Evolutionary conservation across 2,888 invertebrate genomes (phyloP), one percentile per base, ranked within the genome.

Genomic region (Melinaea menophilus): DNA sequence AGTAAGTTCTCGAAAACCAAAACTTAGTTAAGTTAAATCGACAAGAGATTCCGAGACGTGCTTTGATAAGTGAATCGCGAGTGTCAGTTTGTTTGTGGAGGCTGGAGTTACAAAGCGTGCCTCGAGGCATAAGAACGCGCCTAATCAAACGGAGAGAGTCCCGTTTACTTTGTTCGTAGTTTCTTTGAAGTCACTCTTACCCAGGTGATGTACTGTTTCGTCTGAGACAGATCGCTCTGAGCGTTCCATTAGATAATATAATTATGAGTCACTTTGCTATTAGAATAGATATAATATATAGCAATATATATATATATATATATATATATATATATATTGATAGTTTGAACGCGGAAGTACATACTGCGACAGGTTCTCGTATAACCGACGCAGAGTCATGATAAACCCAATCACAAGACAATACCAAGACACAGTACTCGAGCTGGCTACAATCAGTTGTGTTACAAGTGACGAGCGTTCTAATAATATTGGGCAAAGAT

Each of bases 111-210:
- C 88, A 89, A 89, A 88, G 88, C 80, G 80, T 64, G 77, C 81
- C 89, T 82, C 75, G 86, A 86, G 77, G 78, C 78, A 81, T 79
- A 83, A 82, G 85, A 85, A 84, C 82, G 80, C 78, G 87, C 86
- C 89, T 87, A 89, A 89, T 90, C 88, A 89, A 88, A 86, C 86
- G 87, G 79, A 76, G 83, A 77, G 78, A 80, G 79, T 83, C 76
- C 80, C 79, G 83, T 81, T 81, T 85, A 85, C 87, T 88, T 88
- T 86, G 87, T 86, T 77, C 76, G 79, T 83, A 84, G 86, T 86
- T 86, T 82, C 88, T 89, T 88, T 88, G 88, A 88, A 81, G 83
- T 84, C 79, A 60, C 41, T 45, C 55, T 56, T 59, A 59, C 41
- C 59, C 59, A 58, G 62, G 57, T 68, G 68, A 66, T 66, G 61